A percentile compares a stretch with the other conserved stretches of the same genome.
These are phyloP conservation scores for Calidris pugnax DNA, from an alignment of 2,113 vertebrate genomes.

Conservation along the genomic window DNA sequence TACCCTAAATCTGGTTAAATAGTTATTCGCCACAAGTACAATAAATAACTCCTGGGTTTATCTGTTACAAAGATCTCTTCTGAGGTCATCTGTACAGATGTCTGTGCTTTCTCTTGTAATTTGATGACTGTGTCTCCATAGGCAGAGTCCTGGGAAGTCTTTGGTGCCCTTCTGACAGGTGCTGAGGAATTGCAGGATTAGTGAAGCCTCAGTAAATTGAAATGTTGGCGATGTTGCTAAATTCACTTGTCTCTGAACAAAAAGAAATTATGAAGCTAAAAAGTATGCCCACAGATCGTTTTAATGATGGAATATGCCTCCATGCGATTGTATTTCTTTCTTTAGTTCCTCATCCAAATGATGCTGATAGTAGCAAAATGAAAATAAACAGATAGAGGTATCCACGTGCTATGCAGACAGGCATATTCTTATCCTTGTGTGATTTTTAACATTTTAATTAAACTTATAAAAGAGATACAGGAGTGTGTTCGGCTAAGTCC, in stretches of 20 bases:
- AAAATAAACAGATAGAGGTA: background rate
- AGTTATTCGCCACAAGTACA: conserved; percentile 21
- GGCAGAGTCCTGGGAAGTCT: conserved; percentile 11
- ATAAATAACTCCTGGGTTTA: conserved; percentile 58
- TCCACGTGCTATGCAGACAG: background rate
- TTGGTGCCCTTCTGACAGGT: conserved; percentile 31
- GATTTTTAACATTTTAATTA: background rate
- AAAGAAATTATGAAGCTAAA: background rate
- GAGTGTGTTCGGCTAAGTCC: background rate
- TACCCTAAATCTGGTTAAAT: conserved; percentile 34
- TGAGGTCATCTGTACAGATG: conserved; percentile 46
- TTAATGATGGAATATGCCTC: background rate
- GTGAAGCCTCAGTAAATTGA: background rate
- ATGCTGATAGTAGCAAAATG: background rate
- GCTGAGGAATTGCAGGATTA: conserved; percentile 39
- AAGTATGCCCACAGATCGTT: background rate
- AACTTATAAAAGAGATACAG: background rate
- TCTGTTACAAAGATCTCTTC: conserved; percentile 45
- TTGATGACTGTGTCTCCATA: conserved; percentile 24
- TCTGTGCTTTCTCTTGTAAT: conserved; percentile 41
- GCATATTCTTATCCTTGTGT: background rate
- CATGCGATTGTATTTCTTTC: background rate
- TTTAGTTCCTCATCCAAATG: background rate
- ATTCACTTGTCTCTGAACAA: background rate
- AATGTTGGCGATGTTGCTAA: background rate